A percentile compares a stretch with the other conserved stretches of the same genome.
Evolutionary conservation across 53 echinoderm and acorn worm genomes (phyloP).

Genomic region (Apostichopus leukothele): DNA sequence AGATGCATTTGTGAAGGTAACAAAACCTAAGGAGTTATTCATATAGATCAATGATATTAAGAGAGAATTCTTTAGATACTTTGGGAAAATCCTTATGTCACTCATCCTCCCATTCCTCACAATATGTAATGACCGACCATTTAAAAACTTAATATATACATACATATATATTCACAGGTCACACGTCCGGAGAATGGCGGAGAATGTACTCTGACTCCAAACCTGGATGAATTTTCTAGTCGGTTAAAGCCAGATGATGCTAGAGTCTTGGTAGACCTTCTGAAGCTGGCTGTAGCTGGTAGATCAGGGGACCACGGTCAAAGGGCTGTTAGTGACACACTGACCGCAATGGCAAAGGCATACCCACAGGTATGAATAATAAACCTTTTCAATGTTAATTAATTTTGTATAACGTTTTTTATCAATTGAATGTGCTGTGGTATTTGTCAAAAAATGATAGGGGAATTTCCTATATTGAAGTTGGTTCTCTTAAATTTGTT

Average conservation of each 20-base stretch:
- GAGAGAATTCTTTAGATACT: too few species aligned
- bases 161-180: neutral
- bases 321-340: slow-evolving; percentile 79
- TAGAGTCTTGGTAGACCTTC: slow-evolving; percentile 78
- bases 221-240: slow-evolving; percentile 88
- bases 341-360: slow-evolving; percentile 90
- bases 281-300: slow-evolving; percentile 88
- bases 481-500: too few species aligned
- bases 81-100: neutral
- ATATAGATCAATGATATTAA: neutral
- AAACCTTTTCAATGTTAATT: neutral
- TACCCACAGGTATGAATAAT: slow-evolving; percentile 59
- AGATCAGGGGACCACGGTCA: slow-evolving; percentile 69
- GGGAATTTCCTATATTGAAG: too few species aligned
- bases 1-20: too few species aligned
- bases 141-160: neutral
- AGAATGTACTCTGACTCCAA: slow-evolving; percentile 52
- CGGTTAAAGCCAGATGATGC: slow-evolving; percentile 86
- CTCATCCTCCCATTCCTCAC: too few species aligned
- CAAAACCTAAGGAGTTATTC: too few species aligned
- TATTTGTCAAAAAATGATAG: too few species aligned
- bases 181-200: slow-evolving; percentile 26
- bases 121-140: slow-evolving; percentile 18
- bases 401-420: too few species aligned
- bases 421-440: too few species aligned